These are phyloP conservation scores for Drosophila micromelanica DNA, from an alignment of 1,140 invertebrate species.

Conservation along the genomic window DNA sequence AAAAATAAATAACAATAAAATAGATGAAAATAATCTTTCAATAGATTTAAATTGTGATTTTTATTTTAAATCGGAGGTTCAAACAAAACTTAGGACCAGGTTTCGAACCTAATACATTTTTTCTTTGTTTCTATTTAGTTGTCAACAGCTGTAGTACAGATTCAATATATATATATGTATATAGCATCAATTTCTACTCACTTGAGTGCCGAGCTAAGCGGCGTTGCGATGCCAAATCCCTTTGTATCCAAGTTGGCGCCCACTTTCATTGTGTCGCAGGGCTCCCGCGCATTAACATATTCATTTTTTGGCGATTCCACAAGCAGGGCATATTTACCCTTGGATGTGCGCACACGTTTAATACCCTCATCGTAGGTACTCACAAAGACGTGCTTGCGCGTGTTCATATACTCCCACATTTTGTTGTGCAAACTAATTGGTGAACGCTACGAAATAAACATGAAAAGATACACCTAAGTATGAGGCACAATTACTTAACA, in stretches of 20 bases:
- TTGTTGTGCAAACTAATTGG: slow-evolving; percentile 95
- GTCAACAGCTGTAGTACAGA: neutral
- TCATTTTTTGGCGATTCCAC: slow-evolving; percentile 98
- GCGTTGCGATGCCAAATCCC: slow-evolving; percentile 97
- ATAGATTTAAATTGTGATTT: no score
- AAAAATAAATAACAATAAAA: no score
- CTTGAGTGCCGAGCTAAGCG: slow-evolving; percentile 95
- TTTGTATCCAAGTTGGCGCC: slow-evolving; percentile 96
- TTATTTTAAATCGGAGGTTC: no score
- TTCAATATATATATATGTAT: neutral
- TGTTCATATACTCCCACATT: slow-evolving; percentile 98
- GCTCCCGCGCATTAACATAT: slow-evolving; percentile 95
- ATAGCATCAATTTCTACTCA: slow-evolving; percentile 84
- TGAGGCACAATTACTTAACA: neutral
- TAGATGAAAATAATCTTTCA: no score
- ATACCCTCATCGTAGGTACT: slow-evolving; percentile 94
- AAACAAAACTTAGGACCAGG: no score
- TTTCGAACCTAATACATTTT: no score
- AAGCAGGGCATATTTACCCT: slow-evolving; percentile 97
- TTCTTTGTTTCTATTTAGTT: no score
- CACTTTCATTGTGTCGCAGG: slow-evolving; percentile 98
- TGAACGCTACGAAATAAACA: slow-evolving; percentile 88
- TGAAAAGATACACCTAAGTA: neutral
- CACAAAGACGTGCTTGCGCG: slow-evolving; percentile 92
- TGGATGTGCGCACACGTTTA: slow-evolving; percentile 90